Evolutionary conservation across 1,140 invertebrate genomes (phyloP).

Genomic region (Manduca sexta): DNA sequence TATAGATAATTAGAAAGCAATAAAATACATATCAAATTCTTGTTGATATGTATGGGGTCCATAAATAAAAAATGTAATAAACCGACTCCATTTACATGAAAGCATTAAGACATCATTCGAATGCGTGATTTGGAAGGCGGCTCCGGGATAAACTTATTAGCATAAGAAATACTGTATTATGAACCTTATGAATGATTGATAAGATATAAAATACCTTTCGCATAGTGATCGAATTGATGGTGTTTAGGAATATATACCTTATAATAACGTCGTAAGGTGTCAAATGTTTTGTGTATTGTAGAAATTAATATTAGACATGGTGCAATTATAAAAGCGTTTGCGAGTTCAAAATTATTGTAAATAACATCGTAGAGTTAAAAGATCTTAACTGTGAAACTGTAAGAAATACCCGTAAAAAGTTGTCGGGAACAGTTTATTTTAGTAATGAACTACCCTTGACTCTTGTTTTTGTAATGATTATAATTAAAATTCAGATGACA

Average conservation of each 20-base stretch:
- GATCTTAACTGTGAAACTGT: no score
- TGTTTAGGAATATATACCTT: slow-evolving; percentile 5
- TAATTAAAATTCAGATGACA: no score
- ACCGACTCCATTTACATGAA: no score
- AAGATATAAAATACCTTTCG: background rate
- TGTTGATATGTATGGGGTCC: no score
- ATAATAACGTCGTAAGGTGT: background rate
- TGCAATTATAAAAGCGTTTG: background rate
- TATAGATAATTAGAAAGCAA: no score
- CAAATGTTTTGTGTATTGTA: background rate
- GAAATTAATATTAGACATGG: background rate
- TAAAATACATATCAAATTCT: no score
- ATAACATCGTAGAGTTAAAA: no score
- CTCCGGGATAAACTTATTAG: background rate
- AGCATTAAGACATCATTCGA: background rate
- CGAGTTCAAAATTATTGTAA: background rate
- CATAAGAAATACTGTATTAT: background rate
- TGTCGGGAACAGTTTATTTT: no score
- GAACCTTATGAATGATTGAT: background rate
- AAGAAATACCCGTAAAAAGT: no score
- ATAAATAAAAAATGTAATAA: no score
- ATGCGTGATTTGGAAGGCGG: slow-evolving; percentile 2
- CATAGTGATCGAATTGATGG: background rate
- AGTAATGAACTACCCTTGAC: no score
- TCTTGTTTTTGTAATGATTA: no score